Evolutionary conservation across 2,113 vertebrate genomes (phyloP), one percentile per base, ranked within the genome.

Genomic region (Otus sunia): DNA sequence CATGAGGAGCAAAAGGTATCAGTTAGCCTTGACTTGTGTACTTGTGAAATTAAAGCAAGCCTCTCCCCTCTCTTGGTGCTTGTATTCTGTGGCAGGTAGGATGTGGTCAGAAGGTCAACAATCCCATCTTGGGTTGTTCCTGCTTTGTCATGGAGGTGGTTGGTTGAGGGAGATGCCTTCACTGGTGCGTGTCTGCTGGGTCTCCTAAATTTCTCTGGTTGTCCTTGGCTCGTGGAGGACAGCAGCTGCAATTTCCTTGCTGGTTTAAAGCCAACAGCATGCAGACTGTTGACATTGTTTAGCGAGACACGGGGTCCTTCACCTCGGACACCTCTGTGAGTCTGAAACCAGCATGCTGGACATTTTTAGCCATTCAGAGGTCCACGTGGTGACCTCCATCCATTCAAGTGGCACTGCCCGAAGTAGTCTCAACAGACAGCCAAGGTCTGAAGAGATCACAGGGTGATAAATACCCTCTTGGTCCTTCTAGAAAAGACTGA

Each of bases 211-310:
- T 83, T 88, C 79, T 47, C 52, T 23, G 19, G 7, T 41, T 74
- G 92, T 95, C 96, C 96, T 94, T 96, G 94, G 78, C 94, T 93
- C 6, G 5, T 1, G 43, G 88, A 92, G 47, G 91, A 62, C 79
- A 50, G 88, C 79, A 88, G 82, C 72, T 77, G 76, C 91, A 63
- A 74, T 92, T 92, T 96, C 88, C 88, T 83, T 19, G 45, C 66
- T 94, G 94, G 86, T 93, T 84, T 41, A 14, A 52, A 80, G 95
- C 92, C 94, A 96, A 76, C 86, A 93, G 63, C 53, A 1, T 4
- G 25, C 77, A 77, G 94, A 19, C 67, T 72, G 75, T 82, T 88
- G 88, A 58, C 29, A 8, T 63, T 86, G 85, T 29, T 75, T 21
- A 83, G 90, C 5, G 10, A 86, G 85, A 86, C 29, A 2, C 0